Conservation (phyloP, 2,888 invertebrate species). For the Leucozona laternaria region DNA sequence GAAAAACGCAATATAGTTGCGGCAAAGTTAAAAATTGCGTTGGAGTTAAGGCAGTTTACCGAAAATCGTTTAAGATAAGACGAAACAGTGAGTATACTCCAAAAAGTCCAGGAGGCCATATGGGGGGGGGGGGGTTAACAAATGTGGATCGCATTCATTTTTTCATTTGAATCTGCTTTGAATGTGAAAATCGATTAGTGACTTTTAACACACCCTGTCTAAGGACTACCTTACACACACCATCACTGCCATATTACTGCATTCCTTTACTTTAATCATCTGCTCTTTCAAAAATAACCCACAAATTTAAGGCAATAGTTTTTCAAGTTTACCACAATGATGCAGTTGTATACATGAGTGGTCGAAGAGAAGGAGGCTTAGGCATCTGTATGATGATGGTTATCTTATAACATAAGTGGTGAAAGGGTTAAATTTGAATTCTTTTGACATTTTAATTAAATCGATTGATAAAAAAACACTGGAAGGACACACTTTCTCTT, state of each 20-base stretch:
- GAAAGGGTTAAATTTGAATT: conserved; percentile 41
- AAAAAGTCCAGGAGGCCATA: too few relatives aligned
- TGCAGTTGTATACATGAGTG: conserved; percentile 1
- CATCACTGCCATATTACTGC: not conserved
- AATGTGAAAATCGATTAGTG: not conserved
- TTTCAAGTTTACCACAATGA: conserved; percentile 24
- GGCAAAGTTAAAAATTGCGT: too few relatives aligned
- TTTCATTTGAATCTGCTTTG: too few relatives aligned
- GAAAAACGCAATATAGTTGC: too few relatives aligned
- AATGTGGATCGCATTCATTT: too few relatives aligned
- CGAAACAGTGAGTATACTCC: too few relatives aligned
- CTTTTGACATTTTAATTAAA: conserved; percentile 55
- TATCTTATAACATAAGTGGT: not conserved
- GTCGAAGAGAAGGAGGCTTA: not conserved
- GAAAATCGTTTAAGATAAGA: too few relatives aligned
- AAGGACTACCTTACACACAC: not conserved
- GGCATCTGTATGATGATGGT: not conserved
- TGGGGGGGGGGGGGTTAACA: too few relatives aligned
- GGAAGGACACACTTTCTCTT: conserved; percentile 10
- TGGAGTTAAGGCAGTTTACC: too few relatives aligned
- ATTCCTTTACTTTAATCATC: not conserved
- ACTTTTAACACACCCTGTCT: not conserved
- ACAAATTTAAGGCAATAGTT: conserved; percentile 10
- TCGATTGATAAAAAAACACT: conserved; percentile 43
- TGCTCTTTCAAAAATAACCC: not conserved